Percentiles rank a stretch among this genome's conserved stretches.
Conservation (phyloP, 2,888 invertebrate genomes). For the Chaitophorus viminalis region DNA sequence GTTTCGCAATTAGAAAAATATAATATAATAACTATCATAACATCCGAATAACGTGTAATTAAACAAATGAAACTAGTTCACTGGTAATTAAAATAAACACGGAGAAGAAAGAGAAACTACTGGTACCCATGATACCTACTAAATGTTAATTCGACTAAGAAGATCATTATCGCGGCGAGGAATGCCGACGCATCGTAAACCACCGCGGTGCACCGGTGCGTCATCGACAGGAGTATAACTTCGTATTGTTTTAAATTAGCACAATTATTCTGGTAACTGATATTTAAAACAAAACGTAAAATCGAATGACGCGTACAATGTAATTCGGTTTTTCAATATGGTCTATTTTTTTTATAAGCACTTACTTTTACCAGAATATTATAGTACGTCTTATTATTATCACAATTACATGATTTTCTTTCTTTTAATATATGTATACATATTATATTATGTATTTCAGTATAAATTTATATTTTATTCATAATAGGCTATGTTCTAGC, state of each 20-base stretch:
- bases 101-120: slow-evolving; percentile 51
- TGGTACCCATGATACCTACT: neutral
- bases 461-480: neutral
- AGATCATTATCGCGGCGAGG: slow-evolving; percentile 37
- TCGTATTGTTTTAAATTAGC: slow-evolving; percentile 16
- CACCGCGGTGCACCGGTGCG: neutral
- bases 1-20: slow-evolving; percentile 14
- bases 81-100: slow-evolving; percentile 39
- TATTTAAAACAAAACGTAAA: neutral
- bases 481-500: neutral
- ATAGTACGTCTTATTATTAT: neutral
- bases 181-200: slow-evolving; percentile 18
- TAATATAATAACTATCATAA: slow-evolving; percentile 4
- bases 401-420: neutral
- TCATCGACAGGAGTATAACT: neutral
- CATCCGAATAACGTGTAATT: slow-evolving; percentile 39
- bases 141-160: slow-evolving; percentile 32
- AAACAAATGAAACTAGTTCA: slow-evolving; percentile 40
- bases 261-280: neutral
- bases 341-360: neutral
- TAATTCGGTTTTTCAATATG: neutral
- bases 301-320: neutral
- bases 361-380: no score
- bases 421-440: neutral
- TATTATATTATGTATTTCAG: neutral